Percentiles rank a stretch among this genome's conserved stretches.
Evolutionary conservation across 2,113 vertebrate species (phyloP).

Genomic region (Typhlomys cinereus): DNA sequence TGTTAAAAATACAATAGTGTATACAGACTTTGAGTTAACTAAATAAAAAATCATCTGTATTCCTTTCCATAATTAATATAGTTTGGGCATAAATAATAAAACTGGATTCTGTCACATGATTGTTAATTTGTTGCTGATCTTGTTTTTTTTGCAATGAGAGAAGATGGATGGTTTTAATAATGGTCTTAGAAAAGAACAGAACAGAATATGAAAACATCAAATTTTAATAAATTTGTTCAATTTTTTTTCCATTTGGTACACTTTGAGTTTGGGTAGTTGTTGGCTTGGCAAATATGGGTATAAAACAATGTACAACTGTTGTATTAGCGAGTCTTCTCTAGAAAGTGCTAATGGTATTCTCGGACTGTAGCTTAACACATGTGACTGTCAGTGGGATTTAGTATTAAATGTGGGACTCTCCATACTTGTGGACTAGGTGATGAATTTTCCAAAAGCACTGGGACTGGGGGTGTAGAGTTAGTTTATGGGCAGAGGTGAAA

Average conservation of each 20-base stretch:
- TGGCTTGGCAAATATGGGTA: background rate
- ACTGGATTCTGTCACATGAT: background rate
- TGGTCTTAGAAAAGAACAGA: conserved; percentile 15
- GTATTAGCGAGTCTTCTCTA: conserved; percentile 1
- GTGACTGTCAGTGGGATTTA: conserved; percentile 24
- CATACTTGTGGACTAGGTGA: background rate
- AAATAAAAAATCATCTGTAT: conserved; percentile 10
- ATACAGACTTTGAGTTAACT: background rate
- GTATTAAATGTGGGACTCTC: background rate
- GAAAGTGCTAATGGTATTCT: background rate
- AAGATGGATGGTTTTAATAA: conserved; percentile 16
- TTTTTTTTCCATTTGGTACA: conserved; percentile 33
- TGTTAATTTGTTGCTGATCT: conserved; percentile 18
- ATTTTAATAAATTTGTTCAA: background rate
- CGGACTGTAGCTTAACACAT: background rate
- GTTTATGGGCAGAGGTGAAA: background rate
- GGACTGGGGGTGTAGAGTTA: background rate
- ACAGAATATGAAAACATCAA: background rate
- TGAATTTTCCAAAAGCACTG: background rate
- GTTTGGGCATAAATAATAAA: background rate
- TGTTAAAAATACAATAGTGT: background rate
- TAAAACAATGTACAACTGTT: background rate
- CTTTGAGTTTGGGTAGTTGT: background rate
- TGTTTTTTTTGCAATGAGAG: conserved; percentile 48
- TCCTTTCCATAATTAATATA: conserved; percentile 14